phyloP scores from a whole-genome alignment of 2,888 invertebrate genomes.

The Drosophila buzzatii region DNA sequence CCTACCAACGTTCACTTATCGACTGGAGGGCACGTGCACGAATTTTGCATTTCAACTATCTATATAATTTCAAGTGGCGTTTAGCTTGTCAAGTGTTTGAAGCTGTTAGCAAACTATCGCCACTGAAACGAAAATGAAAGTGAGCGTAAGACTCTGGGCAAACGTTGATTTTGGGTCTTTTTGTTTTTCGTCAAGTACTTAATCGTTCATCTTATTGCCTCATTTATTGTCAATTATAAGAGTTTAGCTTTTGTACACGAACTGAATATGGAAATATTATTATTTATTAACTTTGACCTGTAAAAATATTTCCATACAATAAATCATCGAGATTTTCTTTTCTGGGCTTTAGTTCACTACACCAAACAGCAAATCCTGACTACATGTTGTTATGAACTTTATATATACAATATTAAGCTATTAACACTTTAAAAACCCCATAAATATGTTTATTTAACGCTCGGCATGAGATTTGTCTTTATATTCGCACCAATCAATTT shows the following conservation, averaged over 20 bases:
- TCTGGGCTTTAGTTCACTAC: not conserved
- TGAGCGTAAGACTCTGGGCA: conserved; percentile 20
- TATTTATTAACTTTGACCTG: not conserved
- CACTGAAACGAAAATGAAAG: conserved; percentile 44
- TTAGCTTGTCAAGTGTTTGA: conserved; percentile 7
- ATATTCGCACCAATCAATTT: conserved; percentile 66
- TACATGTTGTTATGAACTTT: conserved; percentile 5
- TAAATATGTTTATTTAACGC: conserved; percentile 57
- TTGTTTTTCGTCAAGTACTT: conserved; percentile 1
- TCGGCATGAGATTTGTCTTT: conserved; percentile 63
- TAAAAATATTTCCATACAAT: not conserved
- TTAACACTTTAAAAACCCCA: conserved; percentile 22
- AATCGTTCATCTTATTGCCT: too few species aligned
- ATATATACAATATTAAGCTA: conserved; percentile 16
- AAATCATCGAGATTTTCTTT: conserved; percentile 4
- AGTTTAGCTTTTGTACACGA: not conserved
- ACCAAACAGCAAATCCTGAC: not conserved
- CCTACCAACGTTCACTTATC: conserved; percentile 28
- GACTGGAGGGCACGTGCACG: conserved; percentile 42
- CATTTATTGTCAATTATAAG: not conserved
- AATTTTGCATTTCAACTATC: conserved; percentile 34
- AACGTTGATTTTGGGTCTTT: not conserved
- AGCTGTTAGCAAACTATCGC: conserved; percentile 7
- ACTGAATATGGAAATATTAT: not conserved
- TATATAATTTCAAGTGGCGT: conserved; percentile 41